Evolutionary conservation across 35 echinoderm and acorn worm species (phyloP), one percentile per base, ranked within the genome.

Genomic region (Ptychodera flava): DNA sequence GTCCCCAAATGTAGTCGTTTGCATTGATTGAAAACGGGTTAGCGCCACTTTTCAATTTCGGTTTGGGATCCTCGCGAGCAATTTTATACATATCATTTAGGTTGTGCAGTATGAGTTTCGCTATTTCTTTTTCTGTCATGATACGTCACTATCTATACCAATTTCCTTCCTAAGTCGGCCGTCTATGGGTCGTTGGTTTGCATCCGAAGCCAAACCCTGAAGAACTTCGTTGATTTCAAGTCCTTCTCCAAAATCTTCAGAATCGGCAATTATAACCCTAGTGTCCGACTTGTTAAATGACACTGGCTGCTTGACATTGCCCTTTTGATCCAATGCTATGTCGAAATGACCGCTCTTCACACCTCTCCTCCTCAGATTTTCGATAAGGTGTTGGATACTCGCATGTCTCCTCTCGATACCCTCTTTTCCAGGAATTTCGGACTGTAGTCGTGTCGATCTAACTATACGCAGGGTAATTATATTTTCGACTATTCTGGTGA

Each of bases 231-330:
- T 64, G 45, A 64, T 64, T 6, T 64, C 45, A 12, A 22, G 45
- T 22, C 45, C 45, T 31, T 31, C 81, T 29, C 88, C 88, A 78
- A 90, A 90, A 28, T 38, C 45, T 30, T 83, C 35, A 30, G 52
- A 28, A n/a, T 81, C 81, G n/a, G 88, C 88, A 29, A 90, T 84
- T 31, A 90, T 90, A 22, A 90, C 81, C 77, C 83, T 32, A 27
- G 88, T 82, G 77, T 36, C 30, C 35, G 81, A 76, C n/a, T 81
- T 90, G 75, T 90, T 90, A 1, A 90, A 75, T 16, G 88, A 84
- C 35, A 90, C 84, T 12, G 45, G 45, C 33, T 90, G 81, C 30
- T 77, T 33, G 15, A 85, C 31, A 27, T 90, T 34, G 16, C 75
- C 81, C 29, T 88, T 88, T 29, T 84, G 0, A n/a, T 90, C 82